These are phyloP conservation scores for Hymenochirus boettgeri DNA, from an alignment of 2,113 vertebrate species.

Conservation along the genomic window DNA sequence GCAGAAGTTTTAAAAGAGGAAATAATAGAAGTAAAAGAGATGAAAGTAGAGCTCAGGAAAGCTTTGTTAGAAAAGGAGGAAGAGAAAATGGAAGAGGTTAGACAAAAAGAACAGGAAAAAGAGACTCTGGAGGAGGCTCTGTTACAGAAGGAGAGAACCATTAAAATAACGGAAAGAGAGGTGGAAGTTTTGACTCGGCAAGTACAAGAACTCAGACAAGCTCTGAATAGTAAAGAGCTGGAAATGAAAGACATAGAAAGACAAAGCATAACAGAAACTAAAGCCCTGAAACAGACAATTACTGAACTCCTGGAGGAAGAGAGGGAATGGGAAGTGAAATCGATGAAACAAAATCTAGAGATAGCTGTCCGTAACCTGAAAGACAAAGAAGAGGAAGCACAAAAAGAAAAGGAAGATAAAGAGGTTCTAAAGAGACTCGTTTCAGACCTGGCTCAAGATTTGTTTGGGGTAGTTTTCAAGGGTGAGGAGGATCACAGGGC, in stretches of 20 bases:
- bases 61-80: neutral
- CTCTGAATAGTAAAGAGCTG: neutral
- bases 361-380: neutral
- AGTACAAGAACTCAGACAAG: neutral
- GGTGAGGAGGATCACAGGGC: neutral
- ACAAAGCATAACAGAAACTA: neutral
- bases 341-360: neutral
- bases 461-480: neutral
- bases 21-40: neutral
- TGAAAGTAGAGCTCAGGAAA: slow-evolving; percentile 1
- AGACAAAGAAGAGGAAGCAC: neutral
- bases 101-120: neutral
- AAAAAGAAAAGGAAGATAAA: neutral
- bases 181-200: neutral
- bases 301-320: neutral
- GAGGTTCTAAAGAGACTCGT: neutral
- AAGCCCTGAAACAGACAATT: neutral
- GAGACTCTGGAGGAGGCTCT: neutral
- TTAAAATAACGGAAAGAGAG: neutral
- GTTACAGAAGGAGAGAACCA: neutral
- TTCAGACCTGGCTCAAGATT: neutral
- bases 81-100: slow-evolving; percentile 2
- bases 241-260: neutral
- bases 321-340: neutral
- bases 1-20: neutral